Base-by-base conservation (phyloP, 2,888 invertebrate genomes). In the Ceramica pisi region DNA sequence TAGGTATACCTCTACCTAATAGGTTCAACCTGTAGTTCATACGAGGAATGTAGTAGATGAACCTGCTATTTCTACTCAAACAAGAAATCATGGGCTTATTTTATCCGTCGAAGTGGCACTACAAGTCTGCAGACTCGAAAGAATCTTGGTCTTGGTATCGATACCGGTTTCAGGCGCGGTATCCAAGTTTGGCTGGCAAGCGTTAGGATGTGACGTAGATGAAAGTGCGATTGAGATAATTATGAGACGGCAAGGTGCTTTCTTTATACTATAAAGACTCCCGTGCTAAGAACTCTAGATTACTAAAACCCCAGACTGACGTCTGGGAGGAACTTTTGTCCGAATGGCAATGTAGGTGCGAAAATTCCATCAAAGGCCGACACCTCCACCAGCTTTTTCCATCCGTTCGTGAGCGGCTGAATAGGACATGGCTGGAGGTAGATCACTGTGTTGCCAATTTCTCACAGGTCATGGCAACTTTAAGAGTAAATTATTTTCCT, bases 81-180 rank as follows among this genome's bases (percentile, higher is more conserved):
- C 61, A 59, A 78, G 67, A 68, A 61, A 46, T 35, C 57, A 60
- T 41, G 26, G 56, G 55, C 48, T 72, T 81, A 67, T 72, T 81
- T 79, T 64, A 64, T 80, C 35, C 19, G 7, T 55, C 44, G 44
- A 61, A 72, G 50, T 50, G 61, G 56, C 48, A 46, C 48, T 50
- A 67, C 74, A 53, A 64, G 75, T 71, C 67, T 65, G 48, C 12
- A 56, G 14, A 48, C 60, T 56, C 62, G 64, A 74, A 80, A 66
- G 67, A 78, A 75, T 78, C 71, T 71, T 75, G 50, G 71, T 67
- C 67, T 71, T 75, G 50, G 71, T 71, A 61, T 41, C 35, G 9
- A 75, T 80, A 80, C 80, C 70, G 79, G 80, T 82, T 75, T 65
- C 55, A 56, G 67, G 21, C 21, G 21, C 57, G 57, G 38, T 8